These are phyloP conservation scores for Trichomycterus rosablanca DNA, from an alignment of 2,113 vertebrate genomes.

Conservation along the genomic window DNA sequence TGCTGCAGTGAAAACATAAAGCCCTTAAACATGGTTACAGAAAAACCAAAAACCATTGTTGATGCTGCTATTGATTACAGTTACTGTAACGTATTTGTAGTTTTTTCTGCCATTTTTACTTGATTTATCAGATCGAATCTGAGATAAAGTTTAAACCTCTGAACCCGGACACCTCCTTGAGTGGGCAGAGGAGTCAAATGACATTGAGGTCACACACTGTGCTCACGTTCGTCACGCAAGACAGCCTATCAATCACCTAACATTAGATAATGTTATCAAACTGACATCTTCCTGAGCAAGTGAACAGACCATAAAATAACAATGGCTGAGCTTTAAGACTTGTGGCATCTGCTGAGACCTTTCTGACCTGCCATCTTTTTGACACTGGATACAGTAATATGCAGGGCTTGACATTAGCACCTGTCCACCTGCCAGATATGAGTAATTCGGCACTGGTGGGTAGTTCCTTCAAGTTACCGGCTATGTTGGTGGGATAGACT, in stretches of 20 bases:
- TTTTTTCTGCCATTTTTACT: too few relatives aligned
- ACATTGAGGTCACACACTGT: neutral
- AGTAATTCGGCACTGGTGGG: too few relatives aligned
- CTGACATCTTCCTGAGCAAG: conserved; percentile 41
- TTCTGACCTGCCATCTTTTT: neutral
- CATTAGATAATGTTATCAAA: conserved; percentile 18
- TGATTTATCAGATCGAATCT: too few relatives aligned
- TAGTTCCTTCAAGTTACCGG: too few relatives aligned
- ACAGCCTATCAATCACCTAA: conserved; percentile 32
- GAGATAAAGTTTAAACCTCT: neutral
- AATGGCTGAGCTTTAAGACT: too few relatives aligned
- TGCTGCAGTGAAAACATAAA: too few relatives aligned
- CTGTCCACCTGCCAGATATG: neutral
- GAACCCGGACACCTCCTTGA: neutral
- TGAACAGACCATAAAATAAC: conserved; percentile 38
- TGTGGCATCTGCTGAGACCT: too few relatives aligned
- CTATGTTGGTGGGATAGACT: too few relatives aligned
- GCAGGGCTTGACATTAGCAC: neutral
- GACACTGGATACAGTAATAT: neutral
- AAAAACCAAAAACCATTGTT: too few relatives aligned
- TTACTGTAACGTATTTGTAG: too few relatives aligned
- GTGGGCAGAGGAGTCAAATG: neutral
- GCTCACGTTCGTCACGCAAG: neutral
- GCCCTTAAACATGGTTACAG: too few relatives aligned
- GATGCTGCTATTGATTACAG: too few relatives aligned